Percentiles rank a stretch among this genome's conserved stretches.
Evolutionary conservation across 2,888 invertebrate genomes (phyloP).

Genomic region (Tetragonula carbonaria): DNA sequence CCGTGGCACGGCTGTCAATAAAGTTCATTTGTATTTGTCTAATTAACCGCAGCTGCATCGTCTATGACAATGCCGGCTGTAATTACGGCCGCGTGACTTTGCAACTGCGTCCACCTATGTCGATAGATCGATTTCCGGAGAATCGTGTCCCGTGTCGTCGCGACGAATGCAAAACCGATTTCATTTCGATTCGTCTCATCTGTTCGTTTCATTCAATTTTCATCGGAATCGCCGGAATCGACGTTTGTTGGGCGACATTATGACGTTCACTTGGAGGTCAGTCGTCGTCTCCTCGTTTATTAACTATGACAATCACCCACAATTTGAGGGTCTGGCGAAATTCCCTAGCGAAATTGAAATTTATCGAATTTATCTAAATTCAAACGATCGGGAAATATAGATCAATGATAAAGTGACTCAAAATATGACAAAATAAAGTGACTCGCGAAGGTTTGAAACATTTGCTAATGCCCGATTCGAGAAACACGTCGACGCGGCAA

Average conservation of each 20-base stretch:
- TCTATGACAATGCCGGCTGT: slow-evolving; percentile 46
- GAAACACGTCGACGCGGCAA: too few relatives aligned
- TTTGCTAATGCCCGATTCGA: too few relatives aligned
- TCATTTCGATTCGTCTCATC: background rate
- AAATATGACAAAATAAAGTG: too few relatives aligned
- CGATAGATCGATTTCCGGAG: slow-evolving; percentile 15
- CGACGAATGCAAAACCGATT: background rate
- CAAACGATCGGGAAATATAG: too few relatives aligned
- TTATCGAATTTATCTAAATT: too few relatives aligned
- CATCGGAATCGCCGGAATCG: background rate
- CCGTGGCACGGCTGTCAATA: slow-evolving; percentile 51
- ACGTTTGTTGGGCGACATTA: background rate
- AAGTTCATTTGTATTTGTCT: slow-evolving; percentile 67
- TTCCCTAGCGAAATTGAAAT: too few relatives aligned
- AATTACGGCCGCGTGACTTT: slow-evolving; percentile 55
- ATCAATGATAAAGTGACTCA: too few relatives aligned
- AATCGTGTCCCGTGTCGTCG: slow-evolving; percentile 6
- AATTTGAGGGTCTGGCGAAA: too few relatives aligned
- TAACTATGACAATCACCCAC: too few relatives aligned
- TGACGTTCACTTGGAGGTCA: too few relatives aligned
- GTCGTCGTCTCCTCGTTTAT: too few relatives aligned
- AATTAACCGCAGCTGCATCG: slow-evolving; percentile 64
- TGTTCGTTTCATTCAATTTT: background rate
- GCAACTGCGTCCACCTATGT: slow-evolving; percentile 24
- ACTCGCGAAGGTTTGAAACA: too few relatives aligned